These are phyloP conservation scores for Kryptolebias marmoratus DNA, from an alignment of 2,113 vertebrate species.

Conservation along the genomic window DNA sequence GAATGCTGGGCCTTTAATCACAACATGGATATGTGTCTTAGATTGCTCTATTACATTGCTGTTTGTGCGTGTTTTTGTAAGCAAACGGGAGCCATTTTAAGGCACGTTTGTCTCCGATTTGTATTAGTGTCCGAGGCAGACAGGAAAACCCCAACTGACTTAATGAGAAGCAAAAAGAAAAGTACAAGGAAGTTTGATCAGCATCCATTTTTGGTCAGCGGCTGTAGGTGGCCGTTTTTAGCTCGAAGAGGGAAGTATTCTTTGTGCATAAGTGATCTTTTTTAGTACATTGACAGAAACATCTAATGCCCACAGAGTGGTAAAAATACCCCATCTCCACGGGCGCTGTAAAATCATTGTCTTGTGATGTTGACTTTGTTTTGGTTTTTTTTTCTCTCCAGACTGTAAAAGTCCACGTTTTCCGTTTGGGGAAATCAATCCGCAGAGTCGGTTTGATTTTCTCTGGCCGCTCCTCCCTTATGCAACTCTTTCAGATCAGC, in stretches of 20 bases:
- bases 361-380: conserved; percentile 50
- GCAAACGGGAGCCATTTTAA: conserved; percentile 42
- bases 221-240: conserved; percentile 40
- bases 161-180: conserved; percentile 22
- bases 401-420: conserved; percentile 59
- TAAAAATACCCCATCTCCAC: conserved; percentile 63
- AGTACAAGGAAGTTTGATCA: conserved; percentile 26
- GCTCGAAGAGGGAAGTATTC: conserved; percentile 36
- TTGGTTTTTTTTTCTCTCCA: not conserved
- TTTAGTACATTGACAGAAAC: conserved; percentile 51
- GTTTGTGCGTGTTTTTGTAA: conserved; percentile 27
- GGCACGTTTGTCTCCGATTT: conserved; percentile 25
- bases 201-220: conserved; percentile 46
- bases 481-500: conserved; percentile 52
- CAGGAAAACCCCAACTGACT: conserved; percentile 41
- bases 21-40: too few relatives aligned
- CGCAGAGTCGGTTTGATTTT: conserved; percentile 48
- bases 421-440: conserved; percentile 61
- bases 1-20: too few relatives aligned
- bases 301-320: conserved; percentile 61
- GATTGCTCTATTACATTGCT: not conserved
- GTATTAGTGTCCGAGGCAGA: conserved; percentile 46
- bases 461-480: conserved; percentile 64
- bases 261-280: conserved; percentile 37
- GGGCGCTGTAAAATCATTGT: conserved; percentile 57